Evolutionary conservation across 2,888 invertebrate genomes (phyloP).

Genomic region (Ramazzottius varieornatus): DNA sequence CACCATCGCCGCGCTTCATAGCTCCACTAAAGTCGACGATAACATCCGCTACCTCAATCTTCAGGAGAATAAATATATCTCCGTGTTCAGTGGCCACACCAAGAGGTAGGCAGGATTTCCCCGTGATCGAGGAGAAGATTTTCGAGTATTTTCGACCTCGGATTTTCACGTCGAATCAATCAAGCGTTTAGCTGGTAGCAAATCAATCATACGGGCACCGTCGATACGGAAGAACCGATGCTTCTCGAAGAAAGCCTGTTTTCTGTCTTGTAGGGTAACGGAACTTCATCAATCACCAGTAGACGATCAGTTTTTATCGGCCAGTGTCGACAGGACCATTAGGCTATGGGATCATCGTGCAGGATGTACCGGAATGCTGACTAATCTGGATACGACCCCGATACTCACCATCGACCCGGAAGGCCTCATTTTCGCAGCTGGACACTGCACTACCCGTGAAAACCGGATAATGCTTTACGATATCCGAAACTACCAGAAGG

Average conservation of each 20-base stretch:
- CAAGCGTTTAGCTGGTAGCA: background rate
- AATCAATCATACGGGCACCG: background rate
- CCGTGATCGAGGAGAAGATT: no score
- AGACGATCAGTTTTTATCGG: background rate
- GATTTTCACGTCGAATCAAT: no score
- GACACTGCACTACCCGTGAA: background rate
- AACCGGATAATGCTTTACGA: background rate
- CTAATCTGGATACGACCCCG: background rate
- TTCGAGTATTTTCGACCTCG: no score
- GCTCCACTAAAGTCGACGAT: background rate
- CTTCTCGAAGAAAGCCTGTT: background rate
- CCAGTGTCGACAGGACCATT: background rate
- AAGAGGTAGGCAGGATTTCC: background rate
- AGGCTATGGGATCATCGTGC: background rate
- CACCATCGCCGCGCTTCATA: background rate
- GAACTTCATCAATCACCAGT: background rate
- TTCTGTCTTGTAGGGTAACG: background rate
- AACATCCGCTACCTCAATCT: background rate
- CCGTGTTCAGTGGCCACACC: background rate
- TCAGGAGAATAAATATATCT: background rate
- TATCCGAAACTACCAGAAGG: background rate
- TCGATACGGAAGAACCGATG: background rate
- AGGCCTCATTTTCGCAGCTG: background rate
- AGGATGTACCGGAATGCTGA: background rate
- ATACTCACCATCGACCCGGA: background rate